phyloP scores from a whole-genome alignment of 2,113 vertebrate genomes.

The Apodemus sylvaticus region DNA sequence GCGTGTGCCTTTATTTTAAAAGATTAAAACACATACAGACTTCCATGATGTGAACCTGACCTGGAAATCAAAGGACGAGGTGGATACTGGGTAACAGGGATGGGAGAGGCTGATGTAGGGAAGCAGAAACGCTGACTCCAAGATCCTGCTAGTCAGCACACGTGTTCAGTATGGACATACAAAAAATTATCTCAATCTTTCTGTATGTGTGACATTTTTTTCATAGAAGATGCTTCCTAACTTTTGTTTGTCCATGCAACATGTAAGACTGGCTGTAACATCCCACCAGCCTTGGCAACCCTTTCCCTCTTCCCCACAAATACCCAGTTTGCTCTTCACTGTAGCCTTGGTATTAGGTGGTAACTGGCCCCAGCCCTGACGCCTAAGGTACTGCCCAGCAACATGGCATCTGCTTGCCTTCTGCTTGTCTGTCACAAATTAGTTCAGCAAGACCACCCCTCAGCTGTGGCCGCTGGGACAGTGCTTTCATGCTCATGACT shows the following conservation, averaged over 20 bases:
- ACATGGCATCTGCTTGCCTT: too few relatives aligned
- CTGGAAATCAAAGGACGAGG: neutral
- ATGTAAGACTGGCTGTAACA: neutral
- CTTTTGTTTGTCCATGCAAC: too few relatives aligned
- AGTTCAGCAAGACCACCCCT: rapidly evolving
- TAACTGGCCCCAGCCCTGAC: neutral
- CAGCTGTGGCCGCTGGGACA: rapidly evolving
- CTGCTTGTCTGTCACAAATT: rapidly evolving
- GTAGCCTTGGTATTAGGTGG: neutral
- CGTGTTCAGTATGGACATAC: neutral
- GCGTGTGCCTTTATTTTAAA: neutral
- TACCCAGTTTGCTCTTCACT: neutral
- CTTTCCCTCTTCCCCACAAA: neutral
- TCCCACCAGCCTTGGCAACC: too few relatives aligned
- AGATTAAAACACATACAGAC: neutral
- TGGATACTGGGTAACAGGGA: neutral
- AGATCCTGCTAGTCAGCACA: too few relatives aligned
- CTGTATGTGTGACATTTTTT: neutral
- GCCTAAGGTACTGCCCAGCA: rapidly evolving
- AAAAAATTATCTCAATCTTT: neutral
- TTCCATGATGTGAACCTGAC: neutral
- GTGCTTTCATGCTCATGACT: rapidly evolving
- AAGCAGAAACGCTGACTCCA: neutral
- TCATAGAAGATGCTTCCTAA: too few relatives aligned
- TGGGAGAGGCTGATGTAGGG: too few relatives aligned